Conservation (phyloP, 64 coral and sea anemone genomes). For the Actinia tenebrosa region DNA sequence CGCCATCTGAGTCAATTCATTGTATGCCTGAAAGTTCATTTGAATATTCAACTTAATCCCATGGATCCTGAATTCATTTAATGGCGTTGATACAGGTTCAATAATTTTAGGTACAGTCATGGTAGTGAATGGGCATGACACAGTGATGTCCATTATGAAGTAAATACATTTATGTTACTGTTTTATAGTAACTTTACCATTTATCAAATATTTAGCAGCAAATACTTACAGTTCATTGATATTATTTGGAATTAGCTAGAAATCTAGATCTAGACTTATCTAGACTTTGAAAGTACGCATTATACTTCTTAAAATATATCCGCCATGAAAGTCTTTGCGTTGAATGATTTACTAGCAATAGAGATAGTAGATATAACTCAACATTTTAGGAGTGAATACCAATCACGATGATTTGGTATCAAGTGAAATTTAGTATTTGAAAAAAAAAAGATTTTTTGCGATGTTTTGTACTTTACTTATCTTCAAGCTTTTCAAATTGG, state of each 20-base stretch:
- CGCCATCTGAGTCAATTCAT: too few species aligned
- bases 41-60: too few species aligned
- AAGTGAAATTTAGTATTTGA: neutral
- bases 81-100: too few species aligned
- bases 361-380: neutral
- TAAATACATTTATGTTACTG: neutral
- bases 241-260: neutral
- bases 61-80: too few species aligned
- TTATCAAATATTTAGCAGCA: neutral
- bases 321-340: too few species aligned
- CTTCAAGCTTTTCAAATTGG: neutral
- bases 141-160: neutral
- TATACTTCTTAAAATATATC: too few species aligned
- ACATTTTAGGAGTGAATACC: neutral
- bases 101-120: too few species aligned
- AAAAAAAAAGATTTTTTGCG: neutral
- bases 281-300: too few species aligned
- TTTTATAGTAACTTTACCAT: neutral
- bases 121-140: neutral
- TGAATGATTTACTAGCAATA: too few species aligned
- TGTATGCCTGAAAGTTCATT: too few species aligned
- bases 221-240: neutral
- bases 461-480: slow-evolving; percentile 8
- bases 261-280: neutral
- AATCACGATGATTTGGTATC: neutral